Conservation (phyloP, 2,888 invertebrate genomes). For the Tholera decimalis region DNA sequence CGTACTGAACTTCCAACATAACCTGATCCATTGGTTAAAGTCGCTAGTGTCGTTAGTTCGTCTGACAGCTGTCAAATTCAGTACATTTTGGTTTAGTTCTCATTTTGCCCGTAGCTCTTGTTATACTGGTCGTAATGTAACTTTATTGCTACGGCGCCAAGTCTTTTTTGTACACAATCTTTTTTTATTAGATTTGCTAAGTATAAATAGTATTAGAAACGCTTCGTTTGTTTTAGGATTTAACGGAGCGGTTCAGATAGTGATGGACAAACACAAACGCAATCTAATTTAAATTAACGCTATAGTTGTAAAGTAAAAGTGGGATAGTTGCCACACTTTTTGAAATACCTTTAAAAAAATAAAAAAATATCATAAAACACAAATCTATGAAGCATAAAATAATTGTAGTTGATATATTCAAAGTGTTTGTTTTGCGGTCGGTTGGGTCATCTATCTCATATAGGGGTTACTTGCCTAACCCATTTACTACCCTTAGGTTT, state of each 20-base stretch:
- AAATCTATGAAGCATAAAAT: no score
- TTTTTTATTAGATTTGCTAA: slow-evolving; percentile 44
- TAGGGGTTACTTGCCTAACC: no score
- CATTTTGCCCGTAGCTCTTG: not conserved
- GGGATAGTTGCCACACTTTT: no score
- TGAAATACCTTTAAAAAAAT: no score
- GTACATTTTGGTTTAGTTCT: slow-evolving; percentile 11
- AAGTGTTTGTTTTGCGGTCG: no score
- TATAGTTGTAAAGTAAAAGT: no score
- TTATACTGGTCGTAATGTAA: slow-evolving; percentile 11
- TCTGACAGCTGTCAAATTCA: not conserved
- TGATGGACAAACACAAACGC: not conserved
- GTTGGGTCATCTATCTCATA: no score
- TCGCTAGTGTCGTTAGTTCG: not conserved
- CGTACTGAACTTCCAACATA: slow-evolving; percentile 9
- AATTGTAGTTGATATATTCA: no score
- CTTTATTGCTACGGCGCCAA: slow-evolving; percentile 55
- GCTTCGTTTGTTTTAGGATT: slow-evolving; percentile 20
- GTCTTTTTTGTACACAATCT: slow-evolving; percentile 28
- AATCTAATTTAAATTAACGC: no score
- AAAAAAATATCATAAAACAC: no score
- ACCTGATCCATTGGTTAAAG: not conserved
- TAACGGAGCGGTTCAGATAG: not conserved
- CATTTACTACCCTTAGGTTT: no score
- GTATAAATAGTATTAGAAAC: slow-evolving; percentile 32